Evolutionary conservation across 2,888 invertebrate species (phyloP), one percentile per base, ranked within the genome.

Genomic region (Polyommatus iphigenia): DNA sequence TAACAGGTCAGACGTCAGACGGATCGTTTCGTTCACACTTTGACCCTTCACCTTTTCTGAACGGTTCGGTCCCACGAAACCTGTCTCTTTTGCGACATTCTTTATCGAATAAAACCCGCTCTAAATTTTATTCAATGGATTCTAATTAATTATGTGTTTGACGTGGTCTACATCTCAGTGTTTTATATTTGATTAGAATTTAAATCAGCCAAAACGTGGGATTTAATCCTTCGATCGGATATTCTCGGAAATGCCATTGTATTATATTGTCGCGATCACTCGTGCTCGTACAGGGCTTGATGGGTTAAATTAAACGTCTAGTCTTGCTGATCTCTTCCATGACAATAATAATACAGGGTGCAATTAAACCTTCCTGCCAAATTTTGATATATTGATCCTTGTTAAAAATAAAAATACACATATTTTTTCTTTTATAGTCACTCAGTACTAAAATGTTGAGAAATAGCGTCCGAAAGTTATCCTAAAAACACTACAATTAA

Each of bases 11-110:
- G 67, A 32, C 67, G 29, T 67, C 29, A 15, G 67, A 32, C 67
- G 15, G 15, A 6, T 32, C 29, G 67, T 67, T 67, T 32, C 18
- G 67, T 67, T 67, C 15, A 67, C 67, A 29, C 67, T 67, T 29
- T 67, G 29, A 67, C 29, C 29, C 29, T 18, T 67, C 5, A 67
- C 67, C 67, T 67, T 67, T 67, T 7, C 13, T 32, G 24, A 20
- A 62, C 0, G 67, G 29, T 29, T 2, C 29, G 67, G 15, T 67
- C 67, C 29, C 67, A 67, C 67, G 67, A 32, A 67, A 67, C 67
- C 67, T 67, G 67, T 67, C 15, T 15, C 29, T 67, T 67, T 15
- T 32, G 67, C 67, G 67, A 32, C 67, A 67, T 67, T 67, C 29
- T 18, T 29, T 67, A 67, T 67, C 67, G 29, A 67, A 1, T 67